These are phyloP conservation scores for Drosophila cognata DNA, from an alignment of 2,888 invertebrate genomes.

Conservation along the genomic window DNA sequence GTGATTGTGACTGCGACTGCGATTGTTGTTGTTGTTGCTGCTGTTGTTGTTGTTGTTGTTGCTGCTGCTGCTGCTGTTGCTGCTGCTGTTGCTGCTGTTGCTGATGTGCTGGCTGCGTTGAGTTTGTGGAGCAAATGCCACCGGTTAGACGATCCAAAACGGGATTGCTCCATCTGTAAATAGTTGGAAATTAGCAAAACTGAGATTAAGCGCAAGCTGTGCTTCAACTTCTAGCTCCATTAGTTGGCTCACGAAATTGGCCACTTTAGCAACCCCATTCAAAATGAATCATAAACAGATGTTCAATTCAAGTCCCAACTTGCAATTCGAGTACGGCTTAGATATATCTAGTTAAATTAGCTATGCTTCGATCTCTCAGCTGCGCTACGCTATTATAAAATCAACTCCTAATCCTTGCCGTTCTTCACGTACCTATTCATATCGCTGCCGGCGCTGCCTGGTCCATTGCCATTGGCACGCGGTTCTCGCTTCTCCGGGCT, in stretches of 20 bases:
- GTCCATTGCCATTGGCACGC: conserved; percentile 50
- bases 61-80: conserved; percentile 6
- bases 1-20: conserved; percentile 21
- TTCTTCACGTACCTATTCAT: conserved; percentile 80
- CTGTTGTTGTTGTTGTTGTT: conserved; percentile 20
- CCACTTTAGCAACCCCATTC: neutral
- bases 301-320: neutral
- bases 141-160: conserved; percentile 95
- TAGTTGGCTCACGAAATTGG: neutral
- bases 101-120: conserved; percentile 75
- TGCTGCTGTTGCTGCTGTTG: conserved; percentile 70
- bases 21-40: conserved; percentile 67
- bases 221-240: neutral
- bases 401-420: neutral
- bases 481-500: conserved; percentile 84
- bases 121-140: conserved; percentile 86
- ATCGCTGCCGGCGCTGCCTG: conserved; percentile 67
- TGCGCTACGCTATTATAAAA: too few species aligned
- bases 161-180: conserved; percentile 88
- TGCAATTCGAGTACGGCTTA: neutral
- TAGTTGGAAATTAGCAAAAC: neutral
- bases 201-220: neutral
- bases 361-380: neutral
- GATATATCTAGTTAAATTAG: neutral
- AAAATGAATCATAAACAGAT: neutral